phyloP scores from a whole-genome alignment of 2,888 invertebrate species.

The Volucella inanis region DNA sequence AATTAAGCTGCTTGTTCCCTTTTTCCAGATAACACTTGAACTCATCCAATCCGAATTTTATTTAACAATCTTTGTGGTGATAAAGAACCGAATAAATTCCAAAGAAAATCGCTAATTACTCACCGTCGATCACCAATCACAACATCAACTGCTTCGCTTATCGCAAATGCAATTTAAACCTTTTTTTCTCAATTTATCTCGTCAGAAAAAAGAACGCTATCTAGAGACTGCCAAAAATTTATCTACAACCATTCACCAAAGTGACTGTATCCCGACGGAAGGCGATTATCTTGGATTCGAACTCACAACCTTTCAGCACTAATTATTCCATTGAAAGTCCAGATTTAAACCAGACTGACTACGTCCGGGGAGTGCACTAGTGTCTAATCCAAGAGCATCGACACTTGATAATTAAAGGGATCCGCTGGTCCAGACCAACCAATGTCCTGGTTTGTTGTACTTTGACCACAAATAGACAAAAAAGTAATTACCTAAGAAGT shows the following conservation, averaged over 20 bases:
- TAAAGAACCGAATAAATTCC: slow-evolving; percentile 10
- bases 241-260: slow-evolving; percentile 61
- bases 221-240: slow-evolving; percentile 64
- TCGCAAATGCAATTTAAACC: slow-evolving; percentile 67
- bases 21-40: no score
- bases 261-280: slow-evolving; percentile 35
- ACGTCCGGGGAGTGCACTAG: slow-evolving; percentile 11
- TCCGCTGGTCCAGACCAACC: slow-evolving; percentile 27
- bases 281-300: slow-evolving; percentile 60
- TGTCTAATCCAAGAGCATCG: slow-evolving; percentile 30
- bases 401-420: slow-evolving; percentile 65
- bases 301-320: slow-evolving; percentile 72
- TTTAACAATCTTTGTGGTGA: no score
- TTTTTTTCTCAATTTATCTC: slow-evolving; percentile 65
- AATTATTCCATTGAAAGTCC: slow-evolving; percentile 68
- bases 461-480: slow-evolving; percentile 53
- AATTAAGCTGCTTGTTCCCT: no score
- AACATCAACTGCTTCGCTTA: slow-evolving; percentile 25
- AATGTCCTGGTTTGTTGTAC: slow-evolving; percentile 52
- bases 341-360: neutral
- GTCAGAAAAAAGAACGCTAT: slow-evolving; percentile 29
- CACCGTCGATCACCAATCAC: slow-evolving; percentile 49
- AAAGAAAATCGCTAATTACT: slow-evolving; percentile 37
- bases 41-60: no score
- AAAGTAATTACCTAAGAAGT: neutral